Evolutionary conservation across 2,113 vertebrate genomes (phyloP).

Genomic region (Sinocyclocheilus grahami): DNA sequence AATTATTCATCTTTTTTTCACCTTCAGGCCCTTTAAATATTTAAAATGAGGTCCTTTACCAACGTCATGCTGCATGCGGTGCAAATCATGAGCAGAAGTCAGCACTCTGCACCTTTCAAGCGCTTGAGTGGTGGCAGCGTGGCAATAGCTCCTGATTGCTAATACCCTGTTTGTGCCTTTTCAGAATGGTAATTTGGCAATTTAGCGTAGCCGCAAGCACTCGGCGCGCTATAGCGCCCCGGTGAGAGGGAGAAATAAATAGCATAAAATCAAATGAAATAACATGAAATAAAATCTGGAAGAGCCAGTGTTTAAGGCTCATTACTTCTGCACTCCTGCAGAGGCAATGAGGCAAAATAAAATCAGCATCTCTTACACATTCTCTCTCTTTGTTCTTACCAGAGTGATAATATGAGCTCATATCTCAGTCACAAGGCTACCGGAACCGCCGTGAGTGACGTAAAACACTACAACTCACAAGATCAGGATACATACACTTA

Average conservation of each 20-base stretch:
- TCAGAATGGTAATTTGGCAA: constrained; percentile 52
- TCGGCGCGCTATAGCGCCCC: not conserved
- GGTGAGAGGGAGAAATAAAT: constrained; percentile 49
- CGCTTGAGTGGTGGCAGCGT: constrained; percentile 30
- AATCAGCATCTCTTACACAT: constrained; percentile 56
- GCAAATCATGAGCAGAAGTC: constrained; percentile 3
- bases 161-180: constrained; percentile 52
- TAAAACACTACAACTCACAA: not conserved
- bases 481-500: not conserved
- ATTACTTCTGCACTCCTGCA: constrained; percentile 40
- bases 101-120: constrained; percentile 26
- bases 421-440: not conserved
- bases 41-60: constrained; percentile 43
- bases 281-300: constrained; percentile 56
- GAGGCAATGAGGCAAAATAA: constrained; percentile 50
- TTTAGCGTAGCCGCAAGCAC: constrained; percentile 43
- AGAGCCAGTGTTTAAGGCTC: constrained; percentile 42
- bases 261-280: constrained; percentile 59
- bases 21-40: constrained; percentile 27
- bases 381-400: not conserved
- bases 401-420: not conserved
- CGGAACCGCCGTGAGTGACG: not conserved
- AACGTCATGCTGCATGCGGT: constrained; percentile 1
- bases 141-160: constrained; percentile 54
- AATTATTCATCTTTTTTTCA: not conserved